Conservation (phyloP, 2,888 invertebrate genomes). For the Peribatodes rhomboidaria region DNA sequence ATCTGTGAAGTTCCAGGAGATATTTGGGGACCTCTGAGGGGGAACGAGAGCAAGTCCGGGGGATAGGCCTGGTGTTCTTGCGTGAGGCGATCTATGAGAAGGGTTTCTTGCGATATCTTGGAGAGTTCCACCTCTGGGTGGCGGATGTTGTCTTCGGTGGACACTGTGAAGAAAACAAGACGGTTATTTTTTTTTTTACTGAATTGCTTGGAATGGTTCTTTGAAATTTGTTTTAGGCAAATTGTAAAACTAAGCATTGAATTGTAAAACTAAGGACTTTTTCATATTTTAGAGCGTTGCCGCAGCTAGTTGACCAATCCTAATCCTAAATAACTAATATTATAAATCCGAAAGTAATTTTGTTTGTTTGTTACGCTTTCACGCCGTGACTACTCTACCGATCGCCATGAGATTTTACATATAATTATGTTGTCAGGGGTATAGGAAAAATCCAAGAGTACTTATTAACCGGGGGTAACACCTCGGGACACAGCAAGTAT, state of each 20-base stretch:
- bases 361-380: too few relatives aligned
- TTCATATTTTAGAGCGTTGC: too few relatives aligned
- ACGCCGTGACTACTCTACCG: too few relatives aligned
- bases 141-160: conserved; percentile 88
- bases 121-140: conserved; percentile 87
- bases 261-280: too few relatives aligned
- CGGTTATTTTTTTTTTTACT: background rate
- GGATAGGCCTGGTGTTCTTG: conserved; percentile 89
- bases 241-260: background rate
- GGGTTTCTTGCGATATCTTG: conserved; percentile 80
- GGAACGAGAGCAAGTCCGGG: conserved; percentile 93
- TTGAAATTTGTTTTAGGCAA: background rate
- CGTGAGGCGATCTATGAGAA: conserved; percentile 75
- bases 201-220: background rate
- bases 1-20: conserved; percentile 81
- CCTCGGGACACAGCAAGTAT: too few relatives aligned
- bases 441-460: too few relatives aligned
- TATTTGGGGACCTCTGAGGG: conserved; percentile 81
- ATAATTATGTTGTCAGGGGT: too few relatives aligned
- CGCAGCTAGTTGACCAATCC: too few relatives aligned
- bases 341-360: too few relatives aligned
- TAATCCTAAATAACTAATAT: too few relatives aligned
- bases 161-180: conserved; percentile 69
- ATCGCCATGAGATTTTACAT: too few relatives aligned
- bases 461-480: too few relatives aligned